A percentile compares a stretch with the other conserved stretches of the same genome.
Conservation (phyloP, 2,888 invertebrate genomes). For the Pharmacophagus antenor region DNA sequence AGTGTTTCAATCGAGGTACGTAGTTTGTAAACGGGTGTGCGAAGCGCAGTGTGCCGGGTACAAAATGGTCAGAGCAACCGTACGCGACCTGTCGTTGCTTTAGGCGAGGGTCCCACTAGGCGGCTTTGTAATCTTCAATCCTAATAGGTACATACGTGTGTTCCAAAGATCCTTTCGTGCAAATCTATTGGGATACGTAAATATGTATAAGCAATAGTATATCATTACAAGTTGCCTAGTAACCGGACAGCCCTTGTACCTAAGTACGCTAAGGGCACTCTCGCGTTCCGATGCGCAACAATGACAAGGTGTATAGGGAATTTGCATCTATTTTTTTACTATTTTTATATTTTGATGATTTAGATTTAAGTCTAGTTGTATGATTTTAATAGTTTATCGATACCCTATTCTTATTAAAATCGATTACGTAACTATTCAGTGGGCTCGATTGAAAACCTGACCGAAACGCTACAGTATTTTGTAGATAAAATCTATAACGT, state of each 20-base stretch:
- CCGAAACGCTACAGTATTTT: constrained; percentile 76
- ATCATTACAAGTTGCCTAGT: constrained; percentile 24
- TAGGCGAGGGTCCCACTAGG: constrained; percentile 15
- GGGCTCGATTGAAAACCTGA: constrained; percentile 76
- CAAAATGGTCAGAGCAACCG: constrained; percentile 37
- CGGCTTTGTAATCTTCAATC: constrained; percentile 8
- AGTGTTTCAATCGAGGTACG: constrained; percentile 72
- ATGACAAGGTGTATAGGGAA: constrained; percentile 69
- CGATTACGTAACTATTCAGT: constrained; percentile 56
- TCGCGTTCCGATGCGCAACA: constrained; percentile 60
- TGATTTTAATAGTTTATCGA: constrained; percentile 75
- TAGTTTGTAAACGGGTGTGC: constrained; percentile 37
- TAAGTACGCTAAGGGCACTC: constrained; percentile 34
- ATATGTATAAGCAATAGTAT: constrained; percentile 25
- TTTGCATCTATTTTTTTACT: constrained; percentile 79
- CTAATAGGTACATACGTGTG: constrained; percentile 3
- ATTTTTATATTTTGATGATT: constrained; percentile 79
- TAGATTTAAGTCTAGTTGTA: constrained; percentile 79
- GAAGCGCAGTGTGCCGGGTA: constrained; percentile 13
- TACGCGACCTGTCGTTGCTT: constrained; percentile 49
- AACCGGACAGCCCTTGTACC: constrained; percentile 21
- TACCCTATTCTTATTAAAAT: constrained; percentile 67
- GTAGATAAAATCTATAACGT: constrained; percentile 80
- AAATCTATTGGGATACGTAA: constrained; percentile 5
- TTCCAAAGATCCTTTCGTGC: constrained; percentile 14